phyloP scores from a whole-genome alignment of 2,797 vertebrate genomes.

The Rhabdomys pumilio region DNA sequence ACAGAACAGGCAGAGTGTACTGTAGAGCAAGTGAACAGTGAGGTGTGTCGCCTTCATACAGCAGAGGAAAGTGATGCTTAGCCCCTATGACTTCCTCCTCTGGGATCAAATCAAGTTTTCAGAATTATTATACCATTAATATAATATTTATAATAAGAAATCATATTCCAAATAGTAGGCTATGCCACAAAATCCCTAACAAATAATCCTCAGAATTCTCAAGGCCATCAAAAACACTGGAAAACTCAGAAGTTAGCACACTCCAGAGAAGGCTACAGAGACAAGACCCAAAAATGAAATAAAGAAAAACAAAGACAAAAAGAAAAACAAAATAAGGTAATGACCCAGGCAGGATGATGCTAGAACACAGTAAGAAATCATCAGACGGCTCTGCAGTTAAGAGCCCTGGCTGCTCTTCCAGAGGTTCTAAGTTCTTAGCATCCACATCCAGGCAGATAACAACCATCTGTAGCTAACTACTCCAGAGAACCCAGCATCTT shows the following conservation, averaged over 20 bases:
- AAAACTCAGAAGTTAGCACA: neutral
- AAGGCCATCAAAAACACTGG: neutral
- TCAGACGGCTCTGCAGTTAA: neutral
- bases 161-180: neutral
- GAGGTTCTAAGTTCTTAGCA: neutral
- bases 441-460: too few relatives aligned
- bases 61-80: neutral
- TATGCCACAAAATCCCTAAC: neutral
- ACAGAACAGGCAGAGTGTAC: neutral
- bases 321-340: neutral
- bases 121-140: neutral
- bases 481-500: conserved; percentile 40
- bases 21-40: neutral
- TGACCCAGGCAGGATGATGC: neutral
- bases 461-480: too few relatives aligned
- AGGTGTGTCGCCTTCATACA: neutral
- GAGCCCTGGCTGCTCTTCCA: neutral
- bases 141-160: neutral
- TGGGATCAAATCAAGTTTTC: neutral
- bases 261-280: neutral
- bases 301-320: neutral
- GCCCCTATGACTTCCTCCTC: neutral
- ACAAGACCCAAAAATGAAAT: neutral
- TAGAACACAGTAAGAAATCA: neutral
- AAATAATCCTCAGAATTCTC: neutral